Percentiles rank a stretch among this genome's conserved stretches.
Conservation (phyloP, 2,797 vertebrate genomes). For the Peromyscus attwateri region DNA sequence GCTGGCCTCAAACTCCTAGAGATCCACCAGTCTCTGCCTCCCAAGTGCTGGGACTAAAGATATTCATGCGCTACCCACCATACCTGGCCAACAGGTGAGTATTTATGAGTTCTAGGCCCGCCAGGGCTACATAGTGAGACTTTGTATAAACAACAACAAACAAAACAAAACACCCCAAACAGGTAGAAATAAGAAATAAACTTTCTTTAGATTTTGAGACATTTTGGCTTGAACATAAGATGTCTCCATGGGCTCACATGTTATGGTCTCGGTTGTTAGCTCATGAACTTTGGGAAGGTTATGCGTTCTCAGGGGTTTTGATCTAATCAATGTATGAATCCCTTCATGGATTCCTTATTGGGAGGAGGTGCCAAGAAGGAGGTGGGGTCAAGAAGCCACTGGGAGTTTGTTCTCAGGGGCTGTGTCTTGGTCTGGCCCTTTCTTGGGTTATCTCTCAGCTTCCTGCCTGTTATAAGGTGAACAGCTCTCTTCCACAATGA, state of each 20-base stretch:
- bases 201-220: not conserved
- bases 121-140: not conserved
- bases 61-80: not conserved
- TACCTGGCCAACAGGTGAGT: not conserved
- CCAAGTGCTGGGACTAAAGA: not conserved
- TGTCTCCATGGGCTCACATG: not conserved
- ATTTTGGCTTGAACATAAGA: not conserved
- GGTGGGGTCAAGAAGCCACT: not conserved
- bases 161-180: not conserved
- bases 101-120: not conserved
- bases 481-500: not conserved
- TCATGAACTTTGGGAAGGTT: not conserved
- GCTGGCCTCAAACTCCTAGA: not conserved
- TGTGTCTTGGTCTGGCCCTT: not conserved
- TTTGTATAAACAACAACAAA: not conserved
- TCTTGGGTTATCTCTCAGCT: not conserved
- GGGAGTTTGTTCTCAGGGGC: not conserved
- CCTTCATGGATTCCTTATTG: not conserved
- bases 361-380: not conserved
- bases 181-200: constrained; percentile 44
- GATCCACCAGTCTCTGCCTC: not conserved
- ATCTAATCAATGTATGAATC: not conserved
- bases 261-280: not conserved
- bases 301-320: not conserved
- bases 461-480: not conserved